Evolutionary conservation across 2,113 vertebrate genomes (phyloP).

Genomic region (Thinocorus orbignyianus): DNA sequence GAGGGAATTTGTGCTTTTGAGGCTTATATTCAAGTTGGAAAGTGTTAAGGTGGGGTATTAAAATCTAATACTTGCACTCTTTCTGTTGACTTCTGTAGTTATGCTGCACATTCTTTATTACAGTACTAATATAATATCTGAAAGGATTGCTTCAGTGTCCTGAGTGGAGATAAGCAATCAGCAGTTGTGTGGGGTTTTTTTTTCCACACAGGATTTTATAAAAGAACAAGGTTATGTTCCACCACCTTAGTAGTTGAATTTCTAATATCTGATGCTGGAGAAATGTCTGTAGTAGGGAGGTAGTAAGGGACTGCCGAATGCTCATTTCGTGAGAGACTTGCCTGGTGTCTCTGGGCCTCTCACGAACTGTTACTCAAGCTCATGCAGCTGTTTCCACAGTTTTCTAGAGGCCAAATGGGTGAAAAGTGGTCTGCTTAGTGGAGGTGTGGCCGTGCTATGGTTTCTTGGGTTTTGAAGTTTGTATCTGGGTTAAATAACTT

Average conservation of each 20-base stretch:
- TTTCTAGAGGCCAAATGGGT: neutral
- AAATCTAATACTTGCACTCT: neutral
- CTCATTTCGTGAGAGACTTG: neutral
- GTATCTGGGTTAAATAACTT: neutral
- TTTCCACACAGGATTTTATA: neutral
- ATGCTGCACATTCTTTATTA: neutral
- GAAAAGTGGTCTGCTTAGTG: neutral
- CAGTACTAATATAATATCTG: rapidly evolving
- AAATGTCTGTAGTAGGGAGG: neutral
- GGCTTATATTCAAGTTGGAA: neutral
- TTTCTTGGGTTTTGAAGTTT: neutral
- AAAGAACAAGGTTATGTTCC: neutral
- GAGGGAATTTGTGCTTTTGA: neutral
- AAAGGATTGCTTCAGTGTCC: neutral
- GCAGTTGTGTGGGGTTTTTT: neutral
- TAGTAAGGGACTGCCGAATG: neutral
- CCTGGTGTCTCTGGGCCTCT: neutral
- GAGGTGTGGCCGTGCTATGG: neutral
- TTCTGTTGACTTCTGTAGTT: neutral
- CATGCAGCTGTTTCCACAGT: neutral
- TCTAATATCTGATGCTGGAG: neutral
- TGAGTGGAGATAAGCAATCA: neutral
- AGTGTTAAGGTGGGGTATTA: neutral
- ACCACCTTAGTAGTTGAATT: neutral
- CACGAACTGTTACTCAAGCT: neutral